Evolutionary conservation across 1,140 invertebrate genomes (phyloP), one percentile per base, ranked within the genome.

Genomic region (Popillia japonica): DNA sequence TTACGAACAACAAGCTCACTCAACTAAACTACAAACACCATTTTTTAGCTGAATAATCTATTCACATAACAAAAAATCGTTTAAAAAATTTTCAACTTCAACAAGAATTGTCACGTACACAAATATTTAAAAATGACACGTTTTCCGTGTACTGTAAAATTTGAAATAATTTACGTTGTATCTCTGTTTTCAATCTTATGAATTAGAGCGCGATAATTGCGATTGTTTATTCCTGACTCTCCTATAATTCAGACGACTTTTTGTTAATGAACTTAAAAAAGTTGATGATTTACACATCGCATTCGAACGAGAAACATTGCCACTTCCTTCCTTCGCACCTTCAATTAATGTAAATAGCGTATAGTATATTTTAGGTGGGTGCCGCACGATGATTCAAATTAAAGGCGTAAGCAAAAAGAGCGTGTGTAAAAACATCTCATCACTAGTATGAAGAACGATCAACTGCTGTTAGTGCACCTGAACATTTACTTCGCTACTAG

Each of bases 401-500:
- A 34, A 34, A 68, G 61, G 22, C 61, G 22, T 68, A 2, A 22
- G 27, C 61, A 68, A 23, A 8, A 20, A 68, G 61, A 17, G 61
- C 20, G 61, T 9, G 27, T 22, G 7, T 9, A 68, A 68, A 27
- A 68, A 68, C 61, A 68, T 68, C 61, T 14, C 61, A 68, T 27
- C 61, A 27, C 17, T 68, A 68, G 61, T 68, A 68, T 68, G 61
- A 68, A 68, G 61, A 68, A 34, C 61, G 61, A 68, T 68, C 61
- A 68, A 68, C 61, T 68, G 61, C 61, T 68, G 61, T n/a, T 55
- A 55, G 22, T 68, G 22, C 61, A 68, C 61, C 61, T 68, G 61
- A 68, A 68, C 27, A 20, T 68, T 27, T 14, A 8, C 61, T 68
- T 68, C 23, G 27, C 61, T 22, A 68, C 61, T 48, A 48, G 2